Percentiles rank a stretch among this genome's conserved stretches.
These are phyloP conservation scores for Rhimphoctona megacephalus DNA, from an alignment of 2,888 invertebrate species.

Conservation along the genomic window DNA sequence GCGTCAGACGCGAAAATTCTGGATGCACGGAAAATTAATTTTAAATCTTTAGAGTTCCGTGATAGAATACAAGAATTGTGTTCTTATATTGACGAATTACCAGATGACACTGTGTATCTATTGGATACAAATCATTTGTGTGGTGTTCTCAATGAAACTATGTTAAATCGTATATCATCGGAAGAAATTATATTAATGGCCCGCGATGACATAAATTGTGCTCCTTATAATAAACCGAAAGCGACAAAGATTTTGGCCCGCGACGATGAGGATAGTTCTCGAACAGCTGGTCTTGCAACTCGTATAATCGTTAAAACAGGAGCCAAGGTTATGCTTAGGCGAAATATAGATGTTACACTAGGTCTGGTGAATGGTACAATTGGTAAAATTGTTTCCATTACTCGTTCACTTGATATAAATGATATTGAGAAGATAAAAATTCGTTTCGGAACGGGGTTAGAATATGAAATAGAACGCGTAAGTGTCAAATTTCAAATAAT, in stretches of 20 bases:
- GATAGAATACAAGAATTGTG: constrained; percentile 70
- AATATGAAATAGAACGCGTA: constrained; percentile 13
- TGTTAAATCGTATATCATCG: constrained; percentile 63
- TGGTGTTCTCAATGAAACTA: constrained; percentile 66
- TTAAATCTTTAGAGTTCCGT: constrained; percentile 11
- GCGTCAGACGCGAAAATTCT: constrained; percentile 33
- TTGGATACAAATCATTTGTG: constrained; percentile 71
- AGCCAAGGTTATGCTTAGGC: not conserved
- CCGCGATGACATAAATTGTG: constrained; percentile 68
- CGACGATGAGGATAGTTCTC: constrained; percentile 6
- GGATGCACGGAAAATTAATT: constrained; percentile 44
- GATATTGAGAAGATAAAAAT: constrained; percentile 71
- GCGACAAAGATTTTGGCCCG: constrained; percentile 62
- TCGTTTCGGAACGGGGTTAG: constrained; percentile 56
- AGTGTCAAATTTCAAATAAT: constrained; percentile 67
- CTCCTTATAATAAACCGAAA: constrained; percentile 55
- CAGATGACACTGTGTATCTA: constrained; percentile 72
- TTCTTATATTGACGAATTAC: constrained; percentile 69
- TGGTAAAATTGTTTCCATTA: no score
- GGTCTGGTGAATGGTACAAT: no score
- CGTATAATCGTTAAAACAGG: not conserved
- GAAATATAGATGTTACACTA: not conserved
- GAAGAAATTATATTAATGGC: constrained; percentile 66
- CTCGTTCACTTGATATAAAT: constrained; percentile 70
- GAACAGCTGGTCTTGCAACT: not conserved